Evolutionary conservation across 53 echinoderm and acorn worm species (phyloP), one percentile per base, ranked within the genome.

Genomic region (Pentamera pediparva): DNA sequence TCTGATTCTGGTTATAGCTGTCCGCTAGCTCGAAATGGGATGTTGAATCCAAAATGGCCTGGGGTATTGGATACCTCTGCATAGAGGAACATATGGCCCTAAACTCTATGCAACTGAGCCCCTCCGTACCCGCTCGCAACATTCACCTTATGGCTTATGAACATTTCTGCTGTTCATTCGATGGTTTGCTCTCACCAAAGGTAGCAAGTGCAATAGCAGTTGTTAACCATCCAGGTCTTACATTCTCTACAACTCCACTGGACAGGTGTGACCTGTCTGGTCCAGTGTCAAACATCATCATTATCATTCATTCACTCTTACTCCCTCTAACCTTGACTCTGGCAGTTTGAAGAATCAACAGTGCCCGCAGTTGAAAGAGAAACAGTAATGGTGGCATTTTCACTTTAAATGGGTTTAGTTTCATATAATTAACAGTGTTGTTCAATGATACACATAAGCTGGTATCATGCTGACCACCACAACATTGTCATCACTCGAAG

Each of bases 241-340:
- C 39, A 39, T 76, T 59, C 28, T 38, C 60, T n/a, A 59, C 76
- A 41, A 47, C 39, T 1, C 7, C 28, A 59, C 76, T 76, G 40
- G 76, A 41, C 1, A 59, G 25, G 40, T 59, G 60, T n/a, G 76
- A 59, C 7, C 41, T 76, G 27, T 76, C 61, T 18, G 76, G 60
- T 7, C 76, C 76, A 39, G 76, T 59, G 21, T 76, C 76, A 59
- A 76, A 76, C 60, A 76, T 39, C 31, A 76, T 19, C 9, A 29
- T 40, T 12, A 47, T 39, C 13, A 41, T 31, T n/a, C 40, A 15
- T 15, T 38, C 34, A 39, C 76, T 45, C 20, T 41, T 76, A 0
- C 11, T 76, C 6, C 76, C 76, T 59, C 60, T 59, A 59, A 59
- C 33, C 28, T 17, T 30, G 9, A 76, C 60, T 30, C 28, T 59